Evolutionary conservation across 2,797 vertebrate species (phyloP), one percentile per base, ranked within the genome.

Genomic region (Chloroceryle amazona): DNA sequence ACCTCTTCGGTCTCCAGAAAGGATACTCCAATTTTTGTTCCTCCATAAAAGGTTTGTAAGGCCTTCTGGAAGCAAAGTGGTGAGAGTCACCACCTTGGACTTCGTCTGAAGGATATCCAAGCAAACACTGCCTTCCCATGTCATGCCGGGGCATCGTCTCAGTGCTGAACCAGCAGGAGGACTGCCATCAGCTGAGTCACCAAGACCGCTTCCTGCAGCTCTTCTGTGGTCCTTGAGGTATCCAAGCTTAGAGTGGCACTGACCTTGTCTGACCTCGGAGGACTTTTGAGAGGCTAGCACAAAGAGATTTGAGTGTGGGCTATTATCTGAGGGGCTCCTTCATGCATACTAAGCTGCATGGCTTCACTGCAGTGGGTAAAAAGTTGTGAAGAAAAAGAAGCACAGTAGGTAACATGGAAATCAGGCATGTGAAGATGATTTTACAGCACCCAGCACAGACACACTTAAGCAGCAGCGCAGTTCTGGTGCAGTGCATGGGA

Each of bases 151-250:
- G 39, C 58, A 86, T 51, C 0, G 0, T 21, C 68, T 91, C 72
- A 44, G 0, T 44, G 51, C 82, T 91, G 89, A 95, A 28, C 61
- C 66, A 86, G 87, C 1, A 2, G 70, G 58, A 88, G 72, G 33
- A 83, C 15, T 75, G 62, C 80, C 85, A 51, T 55, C 90, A 84
- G 62, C 80, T 90, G 87, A 94, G 66, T 95, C 94, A 95, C 85
- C 52, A 62, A 86, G 82, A 80, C 44, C 6, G 0, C 80, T 91
- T 94, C 91, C 95, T 90, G 73, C 66, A 79, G 62, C 70, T 93
- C 39, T 70, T 76, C 63, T 55, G 52, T 47, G 76, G 65, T 84
- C 86, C 82, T 89, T 52, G 62, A 86, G 62, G 42, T 14, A 51
- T 75, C 80, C 73, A 75, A 0, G 10, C 19, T 26, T 4, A 4